Evolutionary conservation across 2,888 invertebrate species (phyloP).

Genomic region (Thera britannica): DNA sequence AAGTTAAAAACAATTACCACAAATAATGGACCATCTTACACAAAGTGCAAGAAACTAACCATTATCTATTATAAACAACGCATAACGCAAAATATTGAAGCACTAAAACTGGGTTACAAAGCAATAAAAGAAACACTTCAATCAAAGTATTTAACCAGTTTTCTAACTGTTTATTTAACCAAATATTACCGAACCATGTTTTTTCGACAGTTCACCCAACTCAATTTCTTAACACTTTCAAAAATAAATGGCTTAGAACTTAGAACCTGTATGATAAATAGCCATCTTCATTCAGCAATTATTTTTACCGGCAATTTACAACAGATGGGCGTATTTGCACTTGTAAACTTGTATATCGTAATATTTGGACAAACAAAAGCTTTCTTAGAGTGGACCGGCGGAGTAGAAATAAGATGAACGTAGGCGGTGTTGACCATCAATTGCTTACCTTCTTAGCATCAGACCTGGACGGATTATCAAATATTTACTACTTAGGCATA

Average conservation of each 20-base stretch:
- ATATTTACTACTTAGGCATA: too few relatives aligned
- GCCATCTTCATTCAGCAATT: background rate
- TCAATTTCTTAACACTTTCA: constrained; percentile 35
- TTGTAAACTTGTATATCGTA: background rate
- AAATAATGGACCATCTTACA: constrained; percentile 2
- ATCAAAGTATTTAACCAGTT: background rate
- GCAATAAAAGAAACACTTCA: constrained; percentile 1
- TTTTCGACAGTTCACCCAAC: constrained; percentile 30
- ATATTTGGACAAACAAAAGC: background rate
- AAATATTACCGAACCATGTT: constrained; percentile 11
- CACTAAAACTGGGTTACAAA: background rate
- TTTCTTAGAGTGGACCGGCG: background rate
- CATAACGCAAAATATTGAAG: background rate
- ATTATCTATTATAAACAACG: constrained; percentile 1
- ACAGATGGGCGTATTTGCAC: too few relatives aligned
- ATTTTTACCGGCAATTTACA: too few relatives aligned
- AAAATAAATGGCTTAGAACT: constrained; percentile 36
- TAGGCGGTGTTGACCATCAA: too few relatives aligned
- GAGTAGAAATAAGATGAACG: too few relatives aligned
- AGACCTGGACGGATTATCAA: too few relatives aligned
- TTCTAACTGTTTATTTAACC: constrained; percentile 14
- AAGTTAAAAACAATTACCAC: background rate
- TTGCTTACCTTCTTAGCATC: too few relatives aligned
- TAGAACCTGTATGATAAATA: constrained; percentile 25
- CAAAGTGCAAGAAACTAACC: constrained; percentile 6